These are phyloP conservation scores for Caenorhabditis macrosperma DNA, from an alignment of 2,888 invertebrate genomes.

Conservation along the genomic window DNA sequence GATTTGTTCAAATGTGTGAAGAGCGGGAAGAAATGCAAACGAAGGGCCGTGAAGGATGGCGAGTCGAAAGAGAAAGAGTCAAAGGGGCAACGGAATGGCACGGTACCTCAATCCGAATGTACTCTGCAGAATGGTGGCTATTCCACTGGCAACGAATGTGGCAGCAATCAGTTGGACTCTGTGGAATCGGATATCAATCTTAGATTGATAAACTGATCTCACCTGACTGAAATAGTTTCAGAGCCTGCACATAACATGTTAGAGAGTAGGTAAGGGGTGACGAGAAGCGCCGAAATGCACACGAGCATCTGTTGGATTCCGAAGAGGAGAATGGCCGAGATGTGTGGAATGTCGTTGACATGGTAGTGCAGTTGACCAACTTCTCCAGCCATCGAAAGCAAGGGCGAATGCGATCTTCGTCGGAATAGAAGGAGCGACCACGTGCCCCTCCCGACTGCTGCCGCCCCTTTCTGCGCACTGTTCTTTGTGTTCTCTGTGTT, in stretches of 20 bases:
- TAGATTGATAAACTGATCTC: not conserved
- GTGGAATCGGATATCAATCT: too few species aligned
- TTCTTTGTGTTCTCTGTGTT: constrained; percentile 2
- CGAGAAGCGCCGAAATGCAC: constrained; percentile 74
- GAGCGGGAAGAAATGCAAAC: constrained; percentile 78
- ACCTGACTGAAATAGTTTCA: constrained; percentile 66
- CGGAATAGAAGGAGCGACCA: too few species aligned
- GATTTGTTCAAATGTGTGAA: constrained; percentile 69
- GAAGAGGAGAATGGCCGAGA: constrained; percentile 40
- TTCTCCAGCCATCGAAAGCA: not conserved
- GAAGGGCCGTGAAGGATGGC: constrained; percentile 77
- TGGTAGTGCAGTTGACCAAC: constrained; percentile 35
- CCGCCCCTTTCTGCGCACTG: not conserved
- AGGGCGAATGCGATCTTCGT: not conserved
- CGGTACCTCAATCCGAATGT: constrained; percentile 73
- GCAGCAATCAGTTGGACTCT: constrained; percentile 74
- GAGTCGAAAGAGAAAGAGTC: constrained; percentile 54
- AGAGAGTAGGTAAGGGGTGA: constrained; percentile 72
- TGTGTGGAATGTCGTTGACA: constrained; percentile 54
- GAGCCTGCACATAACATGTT: constrained; percentile 72
- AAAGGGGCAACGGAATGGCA: too few species aligned
- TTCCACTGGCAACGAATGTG: constrained; percentile 73
- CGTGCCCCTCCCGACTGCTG: too few species aligned
- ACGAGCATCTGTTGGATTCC: constrained; percentile 72
- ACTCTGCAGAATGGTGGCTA: constrained; percentile 74